Conservation (phyloP, 1,140 invertebrate genomes). For the Lucilia sericata region DNA sequence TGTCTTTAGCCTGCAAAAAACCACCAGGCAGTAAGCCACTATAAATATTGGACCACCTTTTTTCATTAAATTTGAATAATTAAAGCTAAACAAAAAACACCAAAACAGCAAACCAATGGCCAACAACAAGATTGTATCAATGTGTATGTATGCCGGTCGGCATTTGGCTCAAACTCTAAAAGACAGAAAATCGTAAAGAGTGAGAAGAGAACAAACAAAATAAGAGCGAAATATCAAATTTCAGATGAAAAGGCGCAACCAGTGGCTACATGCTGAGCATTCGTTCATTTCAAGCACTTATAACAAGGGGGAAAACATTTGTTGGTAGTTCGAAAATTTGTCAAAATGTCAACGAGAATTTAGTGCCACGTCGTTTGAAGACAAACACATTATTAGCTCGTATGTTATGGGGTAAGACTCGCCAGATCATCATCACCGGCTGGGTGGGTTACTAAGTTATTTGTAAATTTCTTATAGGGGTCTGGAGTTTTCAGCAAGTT, state of each 20-base stretch:
- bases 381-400: conserved; percentile 30
- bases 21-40: conserved; percentile 37
- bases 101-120: background rate
- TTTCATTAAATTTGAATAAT: conserved; percentile 19
- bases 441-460: conserved; percentile 10
- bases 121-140: background rate
- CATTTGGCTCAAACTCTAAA: background rate
- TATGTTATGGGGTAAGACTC: background rate
- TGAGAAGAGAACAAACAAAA: conserved; percentile 41
- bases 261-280: conserved; percentile 45
- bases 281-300: no score
- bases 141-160: background rate
- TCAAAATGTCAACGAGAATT: conserved; percentile 66
- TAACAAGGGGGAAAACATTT: conserved; percentile 52
- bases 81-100: background rate
- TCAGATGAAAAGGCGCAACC: conserved; percentile 52
- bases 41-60: conserved; percentile 66
- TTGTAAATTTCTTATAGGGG: no score
- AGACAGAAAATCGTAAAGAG: background rate
- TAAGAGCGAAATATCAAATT: conserved; percentile 49
- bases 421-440: conserved; percentile 50
- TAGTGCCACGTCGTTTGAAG: conserved; percentile 49
- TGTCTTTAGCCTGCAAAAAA: background rate
- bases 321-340: conserved; percentile 64
- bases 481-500: conserved; percentile 11